These are phyloP conservation scores for Sepioteuthis lessoniana DNA, from an alignment of 2,888 invertebrate genomes.

Conservation along the genomic window DNA sequence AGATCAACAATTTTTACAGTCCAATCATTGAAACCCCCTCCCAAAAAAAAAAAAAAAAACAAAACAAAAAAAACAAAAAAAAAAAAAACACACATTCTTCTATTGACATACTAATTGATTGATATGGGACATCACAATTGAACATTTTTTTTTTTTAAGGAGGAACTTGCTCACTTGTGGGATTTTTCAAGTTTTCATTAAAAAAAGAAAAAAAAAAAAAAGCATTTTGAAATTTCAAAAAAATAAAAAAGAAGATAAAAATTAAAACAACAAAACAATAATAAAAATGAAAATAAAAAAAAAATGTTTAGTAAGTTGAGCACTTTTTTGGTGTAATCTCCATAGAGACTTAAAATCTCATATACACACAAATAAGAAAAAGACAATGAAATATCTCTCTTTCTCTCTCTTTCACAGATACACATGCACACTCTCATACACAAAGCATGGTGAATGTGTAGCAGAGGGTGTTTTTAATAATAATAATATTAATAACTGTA, in stretches of 20 bases:
- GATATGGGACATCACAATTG: not conserved
- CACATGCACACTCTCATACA: not conserved
- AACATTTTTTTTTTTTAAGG: not conserved
- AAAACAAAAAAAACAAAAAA: too few species aligned
- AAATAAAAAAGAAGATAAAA: too few species aligned
- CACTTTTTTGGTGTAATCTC: not conserved
- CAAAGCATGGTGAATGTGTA: conserved; percentile 2
- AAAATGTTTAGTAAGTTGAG: not conserved
- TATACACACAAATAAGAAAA: not conserved
- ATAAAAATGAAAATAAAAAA: too few species aligned
- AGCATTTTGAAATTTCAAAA: too few species aligned
- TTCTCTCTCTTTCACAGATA: too few species aligned
- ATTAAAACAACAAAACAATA: too few species aligned
- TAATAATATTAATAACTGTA: not conserved
- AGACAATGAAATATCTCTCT: not conserved
- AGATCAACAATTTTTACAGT: not conserved
- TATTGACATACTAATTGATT: not conserved
- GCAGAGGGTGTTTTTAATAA: not conserved
- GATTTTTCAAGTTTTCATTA: not conserved
- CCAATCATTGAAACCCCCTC: too few species aligned
- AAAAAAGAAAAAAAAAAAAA: not conserved
- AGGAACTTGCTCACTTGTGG: not conserved
- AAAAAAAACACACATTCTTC: not conserved
- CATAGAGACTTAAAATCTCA: not conserved
- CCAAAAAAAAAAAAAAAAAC: too few species aligned